Conservation (phyloP, 2,113 vertebrate genomes). For the Engraulis encrasicolus region DNA sequence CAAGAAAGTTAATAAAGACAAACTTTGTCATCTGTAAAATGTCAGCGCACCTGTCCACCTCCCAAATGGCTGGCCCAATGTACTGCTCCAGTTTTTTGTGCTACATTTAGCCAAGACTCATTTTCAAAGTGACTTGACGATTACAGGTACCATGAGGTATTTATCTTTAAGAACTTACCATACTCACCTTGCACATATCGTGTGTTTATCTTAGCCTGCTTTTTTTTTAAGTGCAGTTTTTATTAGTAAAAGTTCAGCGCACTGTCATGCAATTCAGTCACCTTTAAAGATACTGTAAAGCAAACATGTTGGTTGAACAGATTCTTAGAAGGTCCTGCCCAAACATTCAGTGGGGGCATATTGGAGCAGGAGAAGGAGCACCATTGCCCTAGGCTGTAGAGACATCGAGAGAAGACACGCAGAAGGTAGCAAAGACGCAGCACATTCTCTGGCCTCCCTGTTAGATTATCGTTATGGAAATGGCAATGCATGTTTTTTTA, state of each 20-base stretch:
- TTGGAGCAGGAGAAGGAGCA: too few species aligned
- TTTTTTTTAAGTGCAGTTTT: neutral
- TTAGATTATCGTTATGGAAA: slow-evolving; percentile 66
- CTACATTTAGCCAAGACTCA: too few species aligned
- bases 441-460: slow-evolving; percentile 24
- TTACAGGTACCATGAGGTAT: too few species aligned
- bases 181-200: too few species aligned
- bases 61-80: neutral
- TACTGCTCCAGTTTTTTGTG: neutral
- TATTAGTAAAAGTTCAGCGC: neutral
- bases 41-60: neutral
- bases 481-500: slow-evolving; percentile 54
- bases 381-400: neutral
- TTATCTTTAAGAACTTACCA: too few species aligned
- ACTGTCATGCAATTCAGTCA: neutral
- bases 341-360: neutral
- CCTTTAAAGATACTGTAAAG: slow-evolving; percentile 24
- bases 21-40: neutral
- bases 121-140: too few species aligned
- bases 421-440: slow-evolving; percentile 46
- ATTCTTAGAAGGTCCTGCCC: slow-evolving; percentile 1
- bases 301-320: slow-evolving; percentile 23
- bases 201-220: neutral
- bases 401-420: slow-evolving; percentile 31
- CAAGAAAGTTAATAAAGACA: neutral